Evolutionary conservation across 1,140 invertebrate genomes (phyloP), one percentile per base, ranked within the genome.

Genomic region (Polyergus mexicanus): DNA sequence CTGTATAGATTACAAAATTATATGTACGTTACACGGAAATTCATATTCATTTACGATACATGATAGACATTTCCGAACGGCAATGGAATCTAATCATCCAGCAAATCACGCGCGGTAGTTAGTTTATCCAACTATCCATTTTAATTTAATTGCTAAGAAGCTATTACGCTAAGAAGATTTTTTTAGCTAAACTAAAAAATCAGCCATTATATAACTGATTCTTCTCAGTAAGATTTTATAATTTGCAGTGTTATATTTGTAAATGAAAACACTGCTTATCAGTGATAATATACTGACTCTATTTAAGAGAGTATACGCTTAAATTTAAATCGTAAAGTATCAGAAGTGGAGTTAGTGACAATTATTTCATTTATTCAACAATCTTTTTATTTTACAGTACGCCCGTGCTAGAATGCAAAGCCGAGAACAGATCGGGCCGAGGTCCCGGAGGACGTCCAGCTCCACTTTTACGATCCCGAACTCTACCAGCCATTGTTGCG

Each of bases 401-500:
- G 28, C 92, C 95, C 47, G 92, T 94, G 28, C 93, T 91, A 80
- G 93, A 94, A 93, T 95, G 94, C 92, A 95, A 95, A 83, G 83
- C 93, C 75, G 93, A 94, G 86, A 69, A 85, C 65, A 92, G 93
- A 88, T 74, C 88, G 16, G 72, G 87, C 11, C 93, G 94, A 38
- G 94, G 94, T 86, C 88, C 94, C 87, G 92, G 94, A 80, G 94
- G 95, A 84, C 92, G 94, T 58, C 96, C 96, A 62, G 97, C 98
- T 0, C 98, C 98, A 0, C 95, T 98, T 85, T 95, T 98, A 71
- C 96, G 98, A 85, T 98, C 98, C 13, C 96, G 98, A 90, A 98
- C 98, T 6, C 95, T 98, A 65, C 98, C 98, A 22, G 97, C 98
- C 72, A 98, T 98, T 92, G 97, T 98, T n/a, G 97, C 98, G 47